These are phyloP conservation scores for Nannoperca australis DNA, from an alignment of 2,797 vertebrate species.

Conservation along the genomic window DNA sequence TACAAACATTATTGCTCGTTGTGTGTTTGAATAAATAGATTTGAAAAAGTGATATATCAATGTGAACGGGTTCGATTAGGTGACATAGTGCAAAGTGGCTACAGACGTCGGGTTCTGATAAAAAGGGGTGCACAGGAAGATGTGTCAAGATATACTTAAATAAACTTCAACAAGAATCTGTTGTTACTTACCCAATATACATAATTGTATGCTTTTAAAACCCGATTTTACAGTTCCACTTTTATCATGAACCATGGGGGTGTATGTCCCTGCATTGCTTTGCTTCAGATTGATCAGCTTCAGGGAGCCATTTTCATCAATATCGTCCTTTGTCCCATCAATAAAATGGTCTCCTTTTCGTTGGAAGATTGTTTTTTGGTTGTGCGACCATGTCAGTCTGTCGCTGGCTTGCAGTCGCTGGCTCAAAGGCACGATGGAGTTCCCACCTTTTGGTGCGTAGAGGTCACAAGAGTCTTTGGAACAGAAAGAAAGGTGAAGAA, in stretches of 20 bases:
- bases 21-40: background rate
- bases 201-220: rapidly evolving
- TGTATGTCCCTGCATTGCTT: rapidly evolving
- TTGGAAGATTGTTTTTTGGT: rapidly evolving
- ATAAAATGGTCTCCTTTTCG: rapidly evolving
- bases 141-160: background rate
- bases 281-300: background rate
- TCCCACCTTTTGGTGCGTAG: rapidly evolving
- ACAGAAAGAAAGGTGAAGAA: background rate
- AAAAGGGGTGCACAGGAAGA: background rate
- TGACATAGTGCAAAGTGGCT: background rate
- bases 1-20: background rate
- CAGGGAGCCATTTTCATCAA: conserved; percentile 19
- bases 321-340: rapidly evolving
- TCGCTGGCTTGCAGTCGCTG: rapidly evolving
- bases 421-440: rapidly evolving
- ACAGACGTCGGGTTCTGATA: background rate
- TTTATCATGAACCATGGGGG: rapidly evolving
- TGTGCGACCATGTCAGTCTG: rapidly evolving
- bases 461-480: background rate
- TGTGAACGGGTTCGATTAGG: background rate
- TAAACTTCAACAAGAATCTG: background rate
- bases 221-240: rapidly evolving
- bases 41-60: background rate
- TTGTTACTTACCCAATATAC: conserved; percentile 53